Percentiles rank a stretch among this genome's conserved stretches.
phyloP scores from a whole-genome alignment of 1,140 invertebrate species.

The Oscheius sp. region DNA sequence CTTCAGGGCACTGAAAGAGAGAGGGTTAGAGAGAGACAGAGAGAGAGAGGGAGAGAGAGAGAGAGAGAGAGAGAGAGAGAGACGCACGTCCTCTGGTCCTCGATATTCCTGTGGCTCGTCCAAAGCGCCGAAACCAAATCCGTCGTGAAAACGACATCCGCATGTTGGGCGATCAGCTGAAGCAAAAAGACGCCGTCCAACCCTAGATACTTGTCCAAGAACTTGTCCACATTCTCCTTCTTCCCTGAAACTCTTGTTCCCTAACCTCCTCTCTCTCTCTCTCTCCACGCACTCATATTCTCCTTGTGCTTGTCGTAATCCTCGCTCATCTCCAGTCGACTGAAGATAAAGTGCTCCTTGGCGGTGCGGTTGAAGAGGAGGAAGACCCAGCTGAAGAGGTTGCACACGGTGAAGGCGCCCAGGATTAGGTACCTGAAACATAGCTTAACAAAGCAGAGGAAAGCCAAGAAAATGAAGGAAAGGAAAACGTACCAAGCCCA shows the following conservation, averaged over 20 bases:
- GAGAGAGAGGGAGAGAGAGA: too few species aligned
- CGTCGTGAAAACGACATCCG: constrained; percentile 59
- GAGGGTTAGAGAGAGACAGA: too few species aligned
- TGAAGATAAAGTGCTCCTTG: constrained; percentile 52
- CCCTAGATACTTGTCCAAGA: constrained; percentile 10
- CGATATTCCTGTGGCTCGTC: constrained; percentile 49
- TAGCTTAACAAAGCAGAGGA: too few species aligned
- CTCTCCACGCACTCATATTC: not conserved
- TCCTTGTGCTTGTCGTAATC: constrained; percentile 15
- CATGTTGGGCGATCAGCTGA: constrained; percentile 56
- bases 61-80: too few species aligned
- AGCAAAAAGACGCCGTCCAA: constrained; percentile 12
- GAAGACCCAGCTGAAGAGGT: constrained; percentile 51
- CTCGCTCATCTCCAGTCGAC: constrained; percentile 57
- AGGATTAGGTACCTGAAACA: constrained; percentile 51
- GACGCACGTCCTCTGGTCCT: constrained; percentile 24
- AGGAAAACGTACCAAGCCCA: constrained; percentile 47
- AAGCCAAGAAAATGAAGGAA: constrained; percentile 13
- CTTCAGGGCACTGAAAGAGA: constrained; percentile 15
- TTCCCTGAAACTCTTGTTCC: not conserved
- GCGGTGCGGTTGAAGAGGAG: constrained; percentile 50
- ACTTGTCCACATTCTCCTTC: not conserved
- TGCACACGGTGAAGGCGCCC: constrained; percentile 45
- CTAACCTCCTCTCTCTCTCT: not conserved
- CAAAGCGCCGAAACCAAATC: constrained; percentile 50